Evolutionary conservation across 2,888 invertebrate species (phyloP), one percentile per base, ranked within the genome.

Genomic region (Apamea sordens): DNA sequence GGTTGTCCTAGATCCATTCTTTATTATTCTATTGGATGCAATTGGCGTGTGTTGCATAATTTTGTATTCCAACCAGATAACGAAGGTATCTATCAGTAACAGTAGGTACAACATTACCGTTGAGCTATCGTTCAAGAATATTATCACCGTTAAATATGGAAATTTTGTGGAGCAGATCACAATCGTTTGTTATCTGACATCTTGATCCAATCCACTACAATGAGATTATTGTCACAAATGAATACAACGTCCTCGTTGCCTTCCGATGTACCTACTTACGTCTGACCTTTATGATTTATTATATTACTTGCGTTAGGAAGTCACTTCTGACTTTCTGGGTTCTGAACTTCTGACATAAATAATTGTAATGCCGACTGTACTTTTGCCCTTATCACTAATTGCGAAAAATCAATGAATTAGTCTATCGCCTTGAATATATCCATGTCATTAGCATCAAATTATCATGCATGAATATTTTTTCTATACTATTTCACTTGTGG

Each of bases 391-490:
- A 67, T 36, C 28, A 61, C 53, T 13, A 61, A 53, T 73, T 85
- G 86, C 83, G 80, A 83, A 85, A 85, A 75, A 70, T 70, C 73
- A 15, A 53, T 75, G 53, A 86, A 77, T 74, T 78, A 73, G 63
- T 77, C 41, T 75, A 41, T 59, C 50, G 69, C 50, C 28, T 76
- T 69, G 68, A 82, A 76, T 73, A 85, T 83, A 84, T 78, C 78
- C 78, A 87, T 85, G 0, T 21, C 13, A 70, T 89, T 90, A 80
- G 2, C 84, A 85, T 86, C 44, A 63, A 61, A 85, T 90, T 90
- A 87, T 82, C 88, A 90, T 90, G 47, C 70, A 89, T 89, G 87
- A 89, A 86, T 89, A 89, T 84, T 87, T 84, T 88, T 90, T 89
- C 88, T 84, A 84, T 85, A 82, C 80, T 79, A 80, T 88, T 87